phyloP scores from a whole-genome alignment of 2,888 invertebrate species.

The Aphodius granarius region DNA sequence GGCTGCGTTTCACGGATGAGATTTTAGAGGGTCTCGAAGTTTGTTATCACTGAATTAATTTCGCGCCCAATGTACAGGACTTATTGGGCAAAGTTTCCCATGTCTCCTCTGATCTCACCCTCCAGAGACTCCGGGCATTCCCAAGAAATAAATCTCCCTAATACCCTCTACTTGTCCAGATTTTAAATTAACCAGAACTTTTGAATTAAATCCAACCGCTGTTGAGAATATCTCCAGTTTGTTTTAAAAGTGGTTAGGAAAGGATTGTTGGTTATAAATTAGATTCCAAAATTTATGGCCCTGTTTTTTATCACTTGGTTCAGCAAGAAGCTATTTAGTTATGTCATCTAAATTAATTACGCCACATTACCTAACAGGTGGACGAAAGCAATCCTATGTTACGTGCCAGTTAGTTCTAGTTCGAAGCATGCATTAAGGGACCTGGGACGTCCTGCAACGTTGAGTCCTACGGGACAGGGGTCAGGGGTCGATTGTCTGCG shows the following conservation, averaged over 20 bases:
- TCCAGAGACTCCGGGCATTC: background rate
- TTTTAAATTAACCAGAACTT: constrained; percentile 5
- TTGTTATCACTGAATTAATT: constrained; percentile 18
- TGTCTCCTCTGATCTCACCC: background rate
- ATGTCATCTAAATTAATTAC: background rate
- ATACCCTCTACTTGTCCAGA: constrained; percentile 14
- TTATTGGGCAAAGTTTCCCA: constrained; percentile 6
- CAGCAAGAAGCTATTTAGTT: too few species aligned
- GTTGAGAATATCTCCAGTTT: background rate
- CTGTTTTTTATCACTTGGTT: too few species aligned
- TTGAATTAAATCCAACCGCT: background rate
- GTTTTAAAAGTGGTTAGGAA: too few species aligned
- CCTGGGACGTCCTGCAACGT: background rate
- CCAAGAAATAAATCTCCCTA: constrained; percentile 7
- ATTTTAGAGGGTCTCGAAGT: background rate
- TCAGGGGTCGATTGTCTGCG: constrained; percentile 42
- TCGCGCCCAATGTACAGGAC: background rate
- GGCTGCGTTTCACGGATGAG: background rate
- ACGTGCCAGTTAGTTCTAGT: background rate
- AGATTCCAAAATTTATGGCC: too few species aligned
- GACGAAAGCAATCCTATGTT: background rate
- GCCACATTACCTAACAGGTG: background rate
- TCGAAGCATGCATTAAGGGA: background rate
- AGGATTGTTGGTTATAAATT: too few species aligned
- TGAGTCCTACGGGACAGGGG: background rate